Evolutionary conservation across 1,140 invertebrate species (phyloP).

Genomic region (Ips typographus): DNA sequence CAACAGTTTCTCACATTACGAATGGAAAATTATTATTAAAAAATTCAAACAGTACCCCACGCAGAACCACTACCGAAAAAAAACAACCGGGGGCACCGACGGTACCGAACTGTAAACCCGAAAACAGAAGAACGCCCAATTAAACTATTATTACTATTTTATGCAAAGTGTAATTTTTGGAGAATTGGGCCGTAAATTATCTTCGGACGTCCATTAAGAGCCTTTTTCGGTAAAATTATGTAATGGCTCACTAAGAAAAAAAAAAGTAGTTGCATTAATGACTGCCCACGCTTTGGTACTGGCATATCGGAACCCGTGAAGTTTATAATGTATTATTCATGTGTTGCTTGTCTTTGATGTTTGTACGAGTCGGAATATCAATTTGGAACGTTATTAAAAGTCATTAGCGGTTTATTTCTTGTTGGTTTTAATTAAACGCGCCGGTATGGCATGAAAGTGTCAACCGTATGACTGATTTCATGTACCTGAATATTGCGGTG

Average conservation of each 20-base stretch:
- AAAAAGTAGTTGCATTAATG: slow-evolving; percentile 24
- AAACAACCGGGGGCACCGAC: not conserved
- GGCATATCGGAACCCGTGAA: slow-evolving; percentile 9
- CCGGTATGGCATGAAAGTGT: not conserved
- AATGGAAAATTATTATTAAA: slow-evolving; percentile 15
- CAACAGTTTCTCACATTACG: slow-evolving; percentile 17
- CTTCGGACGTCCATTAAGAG: slow-evolving; percentile 20
- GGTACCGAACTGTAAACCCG: slow-evolving; percentile 12
- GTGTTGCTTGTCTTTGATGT: slow-evolving; percentile 1
- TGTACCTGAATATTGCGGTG: no score
- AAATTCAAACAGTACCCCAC: slow-evolving; percentile 16
- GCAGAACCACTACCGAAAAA: slow-evolving; percentile 16
- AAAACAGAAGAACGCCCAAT: slow-evolving; percentile 14
- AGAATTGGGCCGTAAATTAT: slow-evolving; percentile 26
- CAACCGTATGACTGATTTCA: no score
- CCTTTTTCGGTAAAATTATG: slow-evolving; percentile 26
- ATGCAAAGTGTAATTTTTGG: slow-evolving; percentile 18
- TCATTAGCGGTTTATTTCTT: not conserved
- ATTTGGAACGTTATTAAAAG: not conserved
- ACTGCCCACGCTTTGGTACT: slow-evolving; percentile 17
- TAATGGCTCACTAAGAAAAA: slow-evolving; percentile 26
- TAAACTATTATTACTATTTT: slow-evolving; percentile 25
- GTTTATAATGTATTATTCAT: slow-evolving; percentile 22
- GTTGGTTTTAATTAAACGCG: not conserved
- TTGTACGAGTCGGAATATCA: slow-evolving; percentile 1